These are phyloP conservation scores for Hydra vulgaris DNA, from an alignment of 30 jellyfish, hydroid and myxozoan genomes.

Conservation along the genomic window DNA sequence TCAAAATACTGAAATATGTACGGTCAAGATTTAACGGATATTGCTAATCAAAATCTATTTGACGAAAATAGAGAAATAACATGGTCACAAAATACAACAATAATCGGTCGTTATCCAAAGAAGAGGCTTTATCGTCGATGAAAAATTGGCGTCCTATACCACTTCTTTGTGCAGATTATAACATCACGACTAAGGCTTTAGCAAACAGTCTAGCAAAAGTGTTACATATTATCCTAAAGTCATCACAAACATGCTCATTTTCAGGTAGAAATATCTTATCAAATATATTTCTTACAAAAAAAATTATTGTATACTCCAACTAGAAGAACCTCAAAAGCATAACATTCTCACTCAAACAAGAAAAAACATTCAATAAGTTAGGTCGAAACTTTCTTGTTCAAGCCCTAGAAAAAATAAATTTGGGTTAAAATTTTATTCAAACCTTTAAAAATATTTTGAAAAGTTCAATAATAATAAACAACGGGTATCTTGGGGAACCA, in stretches of 20 bases:
- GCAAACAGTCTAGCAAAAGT: slow-evolving; percentile 3
- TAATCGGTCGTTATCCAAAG: too few species aligned
- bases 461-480: neutral
- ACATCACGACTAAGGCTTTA: slow-evolving; percentile 16
- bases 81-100: too few species aligned
- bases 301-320: slow-evolving; percentile 6
- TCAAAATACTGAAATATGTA: too few species aligned
- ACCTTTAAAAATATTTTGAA: neutral
- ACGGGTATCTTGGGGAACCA: neutral
- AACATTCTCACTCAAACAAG: slow-evolving; percentile 21
- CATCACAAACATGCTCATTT: slow-evolving; percentile 33
- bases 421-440: neutral
- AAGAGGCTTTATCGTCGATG: too few species aligned
- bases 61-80: too few species aligned
- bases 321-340: neutral
- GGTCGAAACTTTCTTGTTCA: slow-evolving; percentile 22
- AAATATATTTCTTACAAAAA: slow-evolving; percentile 10
- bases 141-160: slow-evolving; percentile 27
- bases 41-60: too few species aligned
- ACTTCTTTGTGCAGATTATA: slow-evolving; percentile 10
- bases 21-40: too few species aligned
- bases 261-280: slow-evolving; percentile 33
- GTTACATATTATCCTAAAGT: neutral
- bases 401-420: slow-evolving; percentile 10
- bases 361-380: slow-evolving; percentile 35